Conservation (phyloP, 2,797 vertebrate species). For the Ctenopoma multispine region DNA sequence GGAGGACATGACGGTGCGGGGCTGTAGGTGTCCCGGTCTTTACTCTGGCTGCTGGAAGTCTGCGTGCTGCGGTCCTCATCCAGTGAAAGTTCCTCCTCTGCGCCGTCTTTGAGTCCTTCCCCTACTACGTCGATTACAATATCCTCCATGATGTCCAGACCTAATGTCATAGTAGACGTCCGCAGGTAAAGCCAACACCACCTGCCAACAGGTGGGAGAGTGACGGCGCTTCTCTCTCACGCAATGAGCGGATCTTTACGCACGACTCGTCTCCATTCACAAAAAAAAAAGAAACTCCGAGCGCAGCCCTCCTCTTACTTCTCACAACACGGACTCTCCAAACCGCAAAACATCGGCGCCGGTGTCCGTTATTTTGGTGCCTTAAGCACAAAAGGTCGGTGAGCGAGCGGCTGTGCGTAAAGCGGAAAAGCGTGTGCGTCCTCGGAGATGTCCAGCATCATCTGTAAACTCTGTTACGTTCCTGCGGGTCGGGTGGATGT, state of each 20-base stretch:
- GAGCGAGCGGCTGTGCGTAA: constrained; percentile 43
- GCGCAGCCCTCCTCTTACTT: constrained; percentile 39
- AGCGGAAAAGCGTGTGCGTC: constrained; percentile 53
- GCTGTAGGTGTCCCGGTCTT: constrained; percentile 54
- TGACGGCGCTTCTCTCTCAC: constrained; percentile 42
- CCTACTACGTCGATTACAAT: constrained; percentile 86
- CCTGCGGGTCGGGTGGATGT: constrained; percentile 78
- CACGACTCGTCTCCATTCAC: constrained; percentile 59
- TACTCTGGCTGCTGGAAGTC: constrained; percentile 47
- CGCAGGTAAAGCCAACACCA: constrained; percentile 63
- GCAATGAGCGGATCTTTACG: constrained; percentile 52
- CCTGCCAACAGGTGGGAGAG: constrained; percentile 77
- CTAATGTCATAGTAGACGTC: constrained; percentile 84
- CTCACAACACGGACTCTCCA: constrained; percentile 9
- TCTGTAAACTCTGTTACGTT: constrained; percentile 73
- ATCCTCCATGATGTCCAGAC: constrained; percentile 84
- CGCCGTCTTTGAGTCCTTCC: constrained; percentile 79
- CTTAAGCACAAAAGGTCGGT: constrained; percentile 17
- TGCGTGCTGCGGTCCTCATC: constrained; percentile 57
- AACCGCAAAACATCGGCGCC: constrained; percentile 38
- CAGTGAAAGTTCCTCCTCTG: constrained; percentile 70
- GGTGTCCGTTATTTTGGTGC: constrained; percentile 33
- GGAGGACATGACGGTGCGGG: constrained; percentile 42
- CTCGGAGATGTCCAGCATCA: constrained; percentile 76
- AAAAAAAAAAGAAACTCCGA: constrained; percentile 15